These are phyloP conservation scores for Colius striatus DNA, from an alignment of 2,113 vertebrate species.

Conservation along the genomic window DNA sequence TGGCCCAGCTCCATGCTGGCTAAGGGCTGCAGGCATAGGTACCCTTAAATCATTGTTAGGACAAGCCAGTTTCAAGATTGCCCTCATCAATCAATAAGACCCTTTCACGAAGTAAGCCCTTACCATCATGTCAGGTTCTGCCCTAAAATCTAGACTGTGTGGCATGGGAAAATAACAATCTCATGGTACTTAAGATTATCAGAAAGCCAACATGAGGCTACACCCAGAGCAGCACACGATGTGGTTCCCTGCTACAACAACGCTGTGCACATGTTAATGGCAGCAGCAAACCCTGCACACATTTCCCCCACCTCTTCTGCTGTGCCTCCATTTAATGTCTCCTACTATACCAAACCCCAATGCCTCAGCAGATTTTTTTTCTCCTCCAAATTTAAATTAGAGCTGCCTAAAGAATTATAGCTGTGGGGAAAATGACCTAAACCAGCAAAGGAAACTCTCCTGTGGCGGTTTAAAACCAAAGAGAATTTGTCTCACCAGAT, in stretches of 20 bases:
- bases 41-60: neutral
- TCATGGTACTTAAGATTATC: neutral
- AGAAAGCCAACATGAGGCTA: neutral
- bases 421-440: neutral
- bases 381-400: neutral
- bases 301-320: neutral
- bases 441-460: neutral
- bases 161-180: neutral
- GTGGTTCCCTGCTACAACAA: neutral
- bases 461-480: neutral
- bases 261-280: neutral
- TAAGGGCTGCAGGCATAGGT: rapidly evolving
- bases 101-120: neutral
- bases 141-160: neutral
- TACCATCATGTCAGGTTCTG: neutral
- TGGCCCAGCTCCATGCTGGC: neutral
- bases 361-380: rapidly evolving
- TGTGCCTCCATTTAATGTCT: neutral
- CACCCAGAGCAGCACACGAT: neutral
- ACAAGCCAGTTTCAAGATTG: neutral
- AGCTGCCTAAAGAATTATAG: neutral
- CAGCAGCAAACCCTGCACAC: neutral
- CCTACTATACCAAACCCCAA: neutral
- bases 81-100: neutral
- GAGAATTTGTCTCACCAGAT: neutral